A percentile compares a stretch with the other conserved stretches of the same genome.
Conservation (phyloP, 2,797 vertebrate genomes). For the Centroberyx gerrardi region DNA sequence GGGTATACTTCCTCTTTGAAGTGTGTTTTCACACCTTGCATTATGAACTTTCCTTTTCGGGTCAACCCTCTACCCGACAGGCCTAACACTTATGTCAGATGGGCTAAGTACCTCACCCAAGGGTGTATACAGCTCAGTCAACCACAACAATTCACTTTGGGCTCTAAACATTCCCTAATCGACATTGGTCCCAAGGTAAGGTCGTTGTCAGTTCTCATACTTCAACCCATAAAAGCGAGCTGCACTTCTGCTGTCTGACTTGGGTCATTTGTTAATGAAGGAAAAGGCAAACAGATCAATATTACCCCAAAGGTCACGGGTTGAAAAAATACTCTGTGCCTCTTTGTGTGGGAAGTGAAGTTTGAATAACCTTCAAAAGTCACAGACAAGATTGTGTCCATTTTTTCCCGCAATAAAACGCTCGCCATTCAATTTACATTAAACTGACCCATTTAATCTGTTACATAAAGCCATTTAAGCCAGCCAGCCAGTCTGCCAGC, state of each 20-base stretch:
- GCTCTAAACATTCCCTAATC: slow-evolving; percentile 52
- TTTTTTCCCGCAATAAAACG: slow-evolving; percentile 11
- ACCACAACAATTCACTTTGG: slow-evolving; percentile 48
- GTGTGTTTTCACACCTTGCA: slow-evolving; percentile 57
- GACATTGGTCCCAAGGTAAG: slow-evolving; percentile 53
- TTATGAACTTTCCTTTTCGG: slow-evolving; percentile 52
- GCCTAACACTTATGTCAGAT: slow-evolving; percentile 42
- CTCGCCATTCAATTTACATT: slow-evolving; percentile 55
- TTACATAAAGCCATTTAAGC: slow-evolving; percentile 59
- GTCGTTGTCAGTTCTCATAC: slow-evolving; percentile 62
- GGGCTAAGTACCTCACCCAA: slow-evolving; percentile 41
- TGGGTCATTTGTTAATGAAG: slow-evolving; percentile 65
- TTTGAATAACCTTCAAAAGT: slow-evolving; percentile 65
- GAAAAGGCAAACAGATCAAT: slow-evolving; percentile 63
- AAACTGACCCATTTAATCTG: slow-evolving; percentile 51
- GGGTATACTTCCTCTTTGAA: slow-evolving; percentile 46
- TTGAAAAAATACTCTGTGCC: slow-evolving; percentile 21
- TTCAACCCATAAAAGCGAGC: slow-evolving; percentile 38
- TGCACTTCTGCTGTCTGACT: slow-evolving; percentile 34
- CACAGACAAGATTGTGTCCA: slow-evolving; percentile 18
- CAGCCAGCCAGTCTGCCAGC: slow-evolving; percentile 25
- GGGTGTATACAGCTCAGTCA: slow-evolving; percentile 45
- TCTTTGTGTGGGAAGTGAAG: slow-evolving; percentile 22
- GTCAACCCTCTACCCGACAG: slow-evolving; percentile 42
- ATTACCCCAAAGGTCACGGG: slow-evolving; percentile 53